Evolutionary conservation across 2,113 vertebrate species (phyloP).

Genomic region (Brachyhypopomus occidentalis): DNA sequence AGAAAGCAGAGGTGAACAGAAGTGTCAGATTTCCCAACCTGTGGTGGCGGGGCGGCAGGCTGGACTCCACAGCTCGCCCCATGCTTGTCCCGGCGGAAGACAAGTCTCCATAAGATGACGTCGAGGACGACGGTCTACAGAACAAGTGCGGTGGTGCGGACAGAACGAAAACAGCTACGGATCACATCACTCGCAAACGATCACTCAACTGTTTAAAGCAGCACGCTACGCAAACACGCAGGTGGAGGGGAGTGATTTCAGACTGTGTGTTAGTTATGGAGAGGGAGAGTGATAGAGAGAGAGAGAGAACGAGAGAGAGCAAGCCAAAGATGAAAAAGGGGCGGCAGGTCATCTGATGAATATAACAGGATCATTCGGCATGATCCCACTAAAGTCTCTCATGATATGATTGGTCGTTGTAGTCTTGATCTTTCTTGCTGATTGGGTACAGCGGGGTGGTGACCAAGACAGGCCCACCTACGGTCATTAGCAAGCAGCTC

Average conservation of each 20-base stretch:
- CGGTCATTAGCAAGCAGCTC: constrained; percentile 45
- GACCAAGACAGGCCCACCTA: constrained; percentile 31
- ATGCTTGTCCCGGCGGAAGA: constrained; percentile 95
- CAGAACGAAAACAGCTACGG: constrained; percentile 83
- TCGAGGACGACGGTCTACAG: constrained; percentile 98
- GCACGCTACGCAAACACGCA: constrained; percentile 29
- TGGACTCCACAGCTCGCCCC: constrained; percentile 84
- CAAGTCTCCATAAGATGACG: constrained; percentile 97
- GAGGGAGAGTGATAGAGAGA: constrained; percentile 5
- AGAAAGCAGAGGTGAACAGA: constrained; percentile 58
- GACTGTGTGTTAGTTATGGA: constrained; percentile 52
- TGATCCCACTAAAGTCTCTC: background rate
- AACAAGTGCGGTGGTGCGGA: constrained; percentile 81
- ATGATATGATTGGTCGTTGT: constrained; percentile 26
- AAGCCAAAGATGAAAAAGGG: constrained; percentile 36
- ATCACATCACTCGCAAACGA: constrained; percentile 60
- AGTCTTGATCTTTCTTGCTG: constrained; percentile 4
- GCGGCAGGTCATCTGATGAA: constrained; percentile 1
- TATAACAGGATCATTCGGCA: constrained; percentile 1
- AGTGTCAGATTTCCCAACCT: constrained; percentile 87
- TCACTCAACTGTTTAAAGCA: constrained; percentile 46
- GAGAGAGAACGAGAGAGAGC: constrained; percentile 15
- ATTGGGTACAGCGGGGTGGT: constrained; percentile 28
- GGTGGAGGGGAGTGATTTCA: constrained; percentile 41
- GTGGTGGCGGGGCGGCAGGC: constrained; percentile 83